Percentiles rank a stretch among this genome's conserved stretches.
These are phyloP conservation scores for Acomys russatus DNA, from an alignment of 2,797 vertebrate species.

Conservation along the genomic window DNA sequence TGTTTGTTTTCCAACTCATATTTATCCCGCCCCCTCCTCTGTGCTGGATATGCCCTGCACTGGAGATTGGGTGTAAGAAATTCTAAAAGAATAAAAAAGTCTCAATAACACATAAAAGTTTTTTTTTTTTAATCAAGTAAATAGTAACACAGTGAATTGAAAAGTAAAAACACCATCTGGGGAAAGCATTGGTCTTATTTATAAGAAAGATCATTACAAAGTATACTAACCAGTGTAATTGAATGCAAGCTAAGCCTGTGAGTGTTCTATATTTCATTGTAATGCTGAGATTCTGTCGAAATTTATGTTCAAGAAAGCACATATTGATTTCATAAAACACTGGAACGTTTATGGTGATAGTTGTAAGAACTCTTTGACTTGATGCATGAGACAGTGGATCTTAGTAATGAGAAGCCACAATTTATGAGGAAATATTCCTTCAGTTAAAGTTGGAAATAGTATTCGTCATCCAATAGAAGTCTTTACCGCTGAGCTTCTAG, in stretches of 20 bases:
- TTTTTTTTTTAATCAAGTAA: background rate
- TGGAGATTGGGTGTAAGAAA: background rate
- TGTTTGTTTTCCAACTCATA: too few species aligned
- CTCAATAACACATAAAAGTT: background rate
- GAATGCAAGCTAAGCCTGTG: background rate
- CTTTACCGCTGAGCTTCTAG: background rate
- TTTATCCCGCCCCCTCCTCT: background rate
- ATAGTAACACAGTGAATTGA: background rate
- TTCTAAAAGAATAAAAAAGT: background rate
- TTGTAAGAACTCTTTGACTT: slow-evolving; percentile 42
- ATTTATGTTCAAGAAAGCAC: background rate
- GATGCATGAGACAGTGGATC: slow-evolving; percentile 1
- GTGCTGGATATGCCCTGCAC: too few species aligned
- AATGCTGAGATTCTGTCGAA: background rate
- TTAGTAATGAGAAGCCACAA: slow-evolving; percentile 21
- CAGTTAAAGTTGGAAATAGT: background rate
- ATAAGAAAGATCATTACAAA: slow-evolving; percentile 24
- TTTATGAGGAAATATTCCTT: background rate
- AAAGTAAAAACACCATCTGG: background rate
- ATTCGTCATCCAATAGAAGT: background rate
- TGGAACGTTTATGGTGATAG: slow-evolving; percentile 12
- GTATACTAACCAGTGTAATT: background rate
- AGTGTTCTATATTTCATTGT: background rate
- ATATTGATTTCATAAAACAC: slow-evolving; percentile 3
- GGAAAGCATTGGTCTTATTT: slow-evolving; percentile 23